Evolutionary conservation across 2,888 invertebrate species (phyloP), one percentile per base, ranked within the genome.

Genomic region (Branchellion lobata): DNA sequence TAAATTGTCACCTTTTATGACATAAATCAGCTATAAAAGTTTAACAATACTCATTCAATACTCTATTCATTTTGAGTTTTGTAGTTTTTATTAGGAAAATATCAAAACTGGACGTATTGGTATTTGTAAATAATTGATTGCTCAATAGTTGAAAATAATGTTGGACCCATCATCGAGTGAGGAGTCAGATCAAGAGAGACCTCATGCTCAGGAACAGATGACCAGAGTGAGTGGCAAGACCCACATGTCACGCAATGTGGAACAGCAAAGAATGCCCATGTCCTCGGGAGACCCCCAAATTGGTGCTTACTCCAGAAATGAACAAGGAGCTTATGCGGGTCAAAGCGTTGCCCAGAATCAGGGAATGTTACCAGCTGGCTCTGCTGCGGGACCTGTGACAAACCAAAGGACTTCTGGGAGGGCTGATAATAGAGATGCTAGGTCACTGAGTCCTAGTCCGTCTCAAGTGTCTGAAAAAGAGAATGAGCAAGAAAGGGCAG

Each of bases 151-250:
- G 27, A 65, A n/a, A n/a, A n/a, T n/a, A n/a, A 80, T 96, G 96
- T 94, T 96, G 88, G 95, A 95, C 88, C 95, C 95, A 83, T 95
- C 95, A 88, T 95, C 95, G 84, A 95, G 95, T 82, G 96, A 96
- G 89, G 95, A 96, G 87, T 94, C 92, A 84, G 95, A 95, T 84
- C 85, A 24, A 31, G 73, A 79, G 57, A 79, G 79, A 47, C 73
- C 73, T 27, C 75, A 27, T 1, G 71, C 27, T n/a, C 40, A n/a
- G n/a, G 65, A 53, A 71, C 78, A 77, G 31, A 33, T 33, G 21
- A 34, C 33, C 77, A 57, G 33, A 27, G 31, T 69, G 29, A 40
- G 65, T 8, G 80, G 78, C 33, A 80, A 57, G 21, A 29, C 47
- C 61, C 79, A 72, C 68, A 72, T 61, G 34, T 24, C 65, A n/a